Percentiles rank a stretch among this genome's conserved stretches.
Evolutionary conservation across 2,113 vertebrate genomes (phyloP).

Genomic region (Chinchilla lanigera): DNA sequence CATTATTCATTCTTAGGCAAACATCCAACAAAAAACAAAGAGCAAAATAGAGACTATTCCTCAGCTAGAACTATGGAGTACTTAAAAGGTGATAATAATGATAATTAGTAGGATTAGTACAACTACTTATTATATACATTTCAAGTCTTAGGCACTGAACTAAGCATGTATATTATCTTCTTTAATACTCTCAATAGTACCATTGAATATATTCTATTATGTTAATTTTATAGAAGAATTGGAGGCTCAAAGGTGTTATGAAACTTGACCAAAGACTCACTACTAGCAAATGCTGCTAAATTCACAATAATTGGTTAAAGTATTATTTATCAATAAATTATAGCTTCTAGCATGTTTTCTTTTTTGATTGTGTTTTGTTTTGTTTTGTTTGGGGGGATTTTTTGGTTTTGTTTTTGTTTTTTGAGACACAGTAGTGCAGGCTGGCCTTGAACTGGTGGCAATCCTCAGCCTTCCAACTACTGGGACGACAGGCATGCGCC

Average conservation of each 20-base stretch:
- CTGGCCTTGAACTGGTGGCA: not conserved
- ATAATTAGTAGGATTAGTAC: not conserved
- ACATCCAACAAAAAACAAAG: slow-evolving; percentile 52
- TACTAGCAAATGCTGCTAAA: slow-evolving; percentile 24
- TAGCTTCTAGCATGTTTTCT: not conserved
- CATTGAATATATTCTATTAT: not conserved
- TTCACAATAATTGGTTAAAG: not conserved
- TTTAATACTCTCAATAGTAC: slow-evolving; percentile 11
- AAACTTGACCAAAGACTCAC: slow-evolving; percentile 29
- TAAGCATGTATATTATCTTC: not conserved
- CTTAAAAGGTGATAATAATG: not conserved
- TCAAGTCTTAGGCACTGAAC: not conserved
- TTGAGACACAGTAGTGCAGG: not conserved
- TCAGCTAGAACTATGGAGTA: not conserved
- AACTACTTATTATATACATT: not conserved
- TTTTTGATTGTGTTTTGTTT: not conserved
- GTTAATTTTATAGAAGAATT: slow-evolving; percentile 23
- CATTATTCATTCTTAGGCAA: not conserved
- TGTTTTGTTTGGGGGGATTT: not conserved
- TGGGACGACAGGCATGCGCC: not conserved
- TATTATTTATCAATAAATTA: slow-evolving; percentile 5
- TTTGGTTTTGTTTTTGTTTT: not conserved
- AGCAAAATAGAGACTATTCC: slow-evolving; percentile 9
- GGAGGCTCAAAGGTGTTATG: not conserved
- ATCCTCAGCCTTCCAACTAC: not conserved